Base-by-base conservation (phyloP, 2,797 vertebrate species). In the Ataeniobius toweri region DNA sequence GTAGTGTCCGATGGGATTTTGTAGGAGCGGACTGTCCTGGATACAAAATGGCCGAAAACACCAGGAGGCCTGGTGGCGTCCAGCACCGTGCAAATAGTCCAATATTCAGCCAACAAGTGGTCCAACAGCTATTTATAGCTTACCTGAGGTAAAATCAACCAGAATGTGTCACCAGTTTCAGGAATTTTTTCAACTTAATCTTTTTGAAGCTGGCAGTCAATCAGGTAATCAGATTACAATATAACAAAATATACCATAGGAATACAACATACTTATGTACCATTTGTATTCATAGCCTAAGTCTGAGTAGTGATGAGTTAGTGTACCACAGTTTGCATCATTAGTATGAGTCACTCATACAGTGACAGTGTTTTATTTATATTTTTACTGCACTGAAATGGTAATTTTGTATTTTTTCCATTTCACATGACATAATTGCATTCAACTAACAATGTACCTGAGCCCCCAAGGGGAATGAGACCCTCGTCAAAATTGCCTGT, bases 351-450 rank as follows among this genome's bases (percentile, higher is more conserved):
- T 61, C 14, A 61, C 28, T 61, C 28, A 61, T 59, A 16, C 13
- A 28, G 14, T 61, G 59, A 39, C 61, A 20, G 61, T 39, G 3
- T 65, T 65, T 39, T 39, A 65, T 9, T 65, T 39, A 65, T 65
- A 41, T 41, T 41, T 67, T 39, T 67, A 39, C 20, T 67, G 18
- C 61, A 63, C 18, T 63, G 31, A 63, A 63, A 63, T 36, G 31
- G 31, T 63, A 36, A 41, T 67, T 67, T 18, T 20, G 2, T 39
- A 65, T 55, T 5, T 67, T 39, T 67, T 67, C 10, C 20, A 67
- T 67, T 67, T 63, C 61, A 63, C 61, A 36, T 67, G 36, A 67
- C 36, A 41, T 67, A 67, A 67, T 41, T 67, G 31, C 36, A 67
- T 39, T 67, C 18, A 67, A 24, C 20, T 41, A 24, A 31, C 36